These are phyloP conservation scores for Alectura lathami DNA, from an alignment of 2,113 vertebrate genomes.

Conservation along the genomic window DNA sequence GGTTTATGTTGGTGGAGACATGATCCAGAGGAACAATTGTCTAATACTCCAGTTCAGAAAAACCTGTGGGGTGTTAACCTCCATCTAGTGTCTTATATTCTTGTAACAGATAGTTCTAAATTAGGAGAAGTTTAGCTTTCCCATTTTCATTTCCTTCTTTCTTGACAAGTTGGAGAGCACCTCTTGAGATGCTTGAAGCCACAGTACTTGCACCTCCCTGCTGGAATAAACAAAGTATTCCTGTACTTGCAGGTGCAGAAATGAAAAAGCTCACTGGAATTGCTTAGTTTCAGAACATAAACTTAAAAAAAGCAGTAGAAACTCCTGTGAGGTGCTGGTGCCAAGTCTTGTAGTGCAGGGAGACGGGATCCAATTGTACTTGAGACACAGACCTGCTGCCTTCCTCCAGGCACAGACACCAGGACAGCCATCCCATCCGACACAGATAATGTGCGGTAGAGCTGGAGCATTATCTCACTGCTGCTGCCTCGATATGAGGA, in stretches of 20 bases:
- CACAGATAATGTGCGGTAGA: neutral
- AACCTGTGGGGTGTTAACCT: neutral
- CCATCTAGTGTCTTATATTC: neutral
- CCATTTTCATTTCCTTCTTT: neutral
- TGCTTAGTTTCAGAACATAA: neutral
- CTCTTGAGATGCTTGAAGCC: neutral
- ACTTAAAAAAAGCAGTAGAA: neutral
- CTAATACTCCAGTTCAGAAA: neutral
- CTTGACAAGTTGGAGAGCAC: neutral
- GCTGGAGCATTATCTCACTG: neutral
- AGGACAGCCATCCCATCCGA: accelerated
- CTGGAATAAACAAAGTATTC: accelerated
- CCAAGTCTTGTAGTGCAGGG: neutral
- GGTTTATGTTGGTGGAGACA: neutral
- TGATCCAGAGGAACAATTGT: neutral
- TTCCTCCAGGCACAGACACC: neutral
- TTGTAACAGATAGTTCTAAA: neutral
- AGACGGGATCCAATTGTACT: neutral
- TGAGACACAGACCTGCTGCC: neutral
- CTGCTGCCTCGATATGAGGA: neutral
- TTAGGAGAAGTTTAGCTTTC: neutral
- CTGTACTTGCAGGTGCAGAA: neutral
- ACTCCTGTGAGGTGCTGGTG: neutral
- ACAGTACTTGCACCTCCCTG: no score
- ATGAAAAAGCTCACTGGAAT: neutral